A percentile compares a stretch with the other conserved stretches of the same genome.
Conservation (phyloP, 2,888 invertebrate species). For the Dicroscelio sp. region DNA sequence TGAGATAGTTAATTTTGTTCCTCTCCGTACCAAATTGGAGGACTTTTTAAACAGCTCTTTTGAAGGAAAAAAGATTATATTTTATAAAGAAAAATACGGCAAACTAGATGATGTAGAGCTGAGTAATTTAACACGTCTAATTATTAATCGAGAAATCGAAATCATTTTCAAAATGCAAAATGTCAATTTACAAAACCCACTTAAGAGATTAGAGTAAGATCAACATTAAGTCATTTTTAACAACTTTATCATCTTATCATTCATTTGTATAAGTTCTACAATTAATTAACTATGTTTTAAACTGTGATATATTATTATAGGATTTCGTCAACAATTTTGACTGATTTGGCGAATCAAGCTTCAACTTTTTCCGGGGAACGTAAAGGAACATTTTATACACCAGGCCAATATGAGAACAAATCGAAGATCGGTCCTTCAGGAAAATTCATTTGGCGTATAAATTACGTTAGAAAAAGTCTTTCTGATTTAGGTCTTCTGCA, state of each 20-base stretch:
- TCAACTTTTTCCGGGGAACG: background rate
- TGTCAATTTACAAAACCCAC: constrained; percentile 10
- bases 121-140: constrained; percentile 15
- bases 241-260: background rate
- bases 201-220: constrained; percentile 41
- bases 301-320: constrained; percentile 18
- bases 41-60: no score
- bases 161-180: constrained; percentile 29
- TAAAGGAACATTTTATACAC: constrained; percentile 23
- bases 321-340: constrained; percentile 24
- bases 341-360: constrained; percentile 4
- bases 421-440: constrained; percentile 21
- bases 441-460: constrained; percentile 40
- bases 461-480: constrained; percentile 4
- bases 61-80: no score
- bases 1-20: no score
- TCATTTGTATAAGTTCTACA: background rate
- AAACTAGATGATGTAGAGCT: background rate
- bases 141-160: constrained; percentile 22
- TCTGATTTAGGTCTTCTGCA: background rate
- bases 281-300: background rate
- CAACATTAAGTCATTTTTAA: background rate
- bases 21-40: no score
- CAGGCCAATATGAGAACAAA: background rate
- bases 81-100: background rate